These are phyloP conservation scores for Achroia grisella DNA, from an alignment of 1,140 invertebrate genomes.

Conservation along the genomic window DNA sequence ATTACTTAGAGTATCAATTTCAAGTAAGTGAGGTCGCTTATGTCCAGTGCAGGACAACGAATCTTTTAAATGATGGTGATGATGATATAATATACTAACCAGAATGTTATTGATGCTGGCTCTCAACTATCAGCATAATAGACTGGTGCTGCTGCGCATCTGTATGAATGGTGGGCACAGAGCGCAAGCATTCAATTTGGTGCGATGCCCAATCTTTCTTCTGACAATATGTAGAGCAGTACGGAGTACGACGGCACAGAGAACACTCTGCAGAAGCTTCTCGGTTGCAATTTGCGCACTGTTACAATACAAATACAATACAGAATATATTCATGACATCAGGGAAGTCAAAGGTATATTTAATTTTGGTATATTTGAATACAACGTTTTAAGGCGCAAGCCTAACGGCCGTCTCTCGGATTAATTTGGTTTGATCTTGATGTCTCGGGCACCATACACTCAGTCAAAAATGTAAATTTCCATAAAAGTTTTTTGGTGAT, in stretches of 20 bases:
- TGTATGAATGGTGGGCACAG: conserved; percentile 67
- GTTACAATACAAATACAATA: background rate
- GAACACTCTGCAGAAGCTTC: conserved; percentile 90
- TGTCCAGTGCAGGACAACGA: no score
- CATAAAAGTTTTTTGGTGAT: no score
- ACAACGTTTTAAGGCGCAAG: no score
- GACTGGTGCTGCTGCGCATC: conserved; percentile 75
- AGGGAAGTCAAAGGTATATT: background rate
- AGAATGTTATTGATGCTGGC: conserved; percentile 58
- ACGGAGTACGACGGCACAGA: conserved; percentile 86
- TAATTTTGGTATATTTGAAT: no score
- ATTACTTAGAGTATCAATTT: no score
- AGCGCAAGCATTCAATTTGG: conserved; percentile 86
- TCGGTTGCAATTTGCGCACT: conserved; percentile 91
- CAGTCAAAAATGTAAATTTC: no score
- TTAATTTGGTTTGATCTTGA: no score
- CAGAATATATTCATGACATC: background rate
- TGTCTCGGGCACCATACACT: no score
- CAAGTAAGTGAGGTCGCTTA: no score
- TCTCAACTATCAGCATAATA: conserved; percentile 81
- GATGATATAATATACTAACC: no score
- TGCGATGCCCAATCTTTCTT: conserved; percentile 90
- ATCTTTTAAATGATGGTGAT: background rate
- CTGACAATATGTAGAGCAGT: conserved; percentile 91
- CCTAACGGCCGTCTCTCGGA: no score